Conservation (phyloP, 1,140 invertebrate species). For the silkworm (Bombyx mori) region DNA sequence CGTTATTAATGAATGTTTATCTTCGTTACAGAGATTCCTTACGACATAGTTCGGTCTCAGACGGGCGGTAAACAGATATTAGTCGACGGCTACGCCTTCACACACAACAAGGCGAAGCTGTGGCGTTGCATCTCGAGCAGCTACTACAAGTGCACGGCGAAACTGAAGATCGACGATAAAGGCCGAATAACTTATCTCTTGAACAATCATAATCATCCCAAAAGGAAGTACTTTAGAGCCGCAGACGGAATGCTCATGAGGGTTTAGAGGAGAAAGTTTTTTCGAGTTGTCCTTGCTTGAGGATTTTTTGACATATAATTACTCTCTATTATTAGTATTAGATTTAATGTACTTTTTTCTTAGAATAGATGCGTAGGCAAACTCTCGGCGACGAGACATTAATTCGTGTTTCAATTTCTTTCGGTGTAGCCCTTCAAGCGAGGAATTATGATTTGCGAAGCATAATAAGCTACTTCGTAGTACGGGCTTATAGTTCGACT, state of each 20-base stretch:
- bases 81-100: constrained; percentile 3
- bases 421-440: no score
- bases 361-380: no score
- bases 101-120: not conserved
- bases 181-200: not conserved
- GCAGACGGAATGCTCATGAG: not conserved
- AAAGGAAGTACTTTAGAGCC: not conserved
- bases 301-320: no score
- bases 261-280: not conserved
- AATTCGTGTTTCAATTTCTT: no score
- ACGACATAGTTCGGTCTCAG: constrained; percentile 5
- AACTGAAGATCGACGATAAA: not conserved
- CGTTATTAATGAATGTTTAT: not conserved
- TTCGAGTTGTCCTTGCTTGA: no score
- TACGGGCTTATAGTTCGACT: no score
- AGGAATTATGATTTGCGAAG: no score
- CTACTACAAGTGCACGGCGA: constrained; percentile 5
- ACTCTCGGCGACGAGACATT: no score
- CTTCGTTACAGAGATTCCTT: constrained; percentile 4
- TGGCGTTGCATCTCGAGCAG: constrained; percentile 4
- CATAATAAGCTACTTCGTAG: no score
- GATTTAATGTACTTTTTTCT: no score
- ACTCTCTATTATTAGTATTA: no score
- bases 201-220: constrained; percentile 1
- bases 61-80: constrained; percentile 3